Base-by-base conservation (phyloP, 2,113 vertebrate genomes). In the Saguinus midas region DNA sequence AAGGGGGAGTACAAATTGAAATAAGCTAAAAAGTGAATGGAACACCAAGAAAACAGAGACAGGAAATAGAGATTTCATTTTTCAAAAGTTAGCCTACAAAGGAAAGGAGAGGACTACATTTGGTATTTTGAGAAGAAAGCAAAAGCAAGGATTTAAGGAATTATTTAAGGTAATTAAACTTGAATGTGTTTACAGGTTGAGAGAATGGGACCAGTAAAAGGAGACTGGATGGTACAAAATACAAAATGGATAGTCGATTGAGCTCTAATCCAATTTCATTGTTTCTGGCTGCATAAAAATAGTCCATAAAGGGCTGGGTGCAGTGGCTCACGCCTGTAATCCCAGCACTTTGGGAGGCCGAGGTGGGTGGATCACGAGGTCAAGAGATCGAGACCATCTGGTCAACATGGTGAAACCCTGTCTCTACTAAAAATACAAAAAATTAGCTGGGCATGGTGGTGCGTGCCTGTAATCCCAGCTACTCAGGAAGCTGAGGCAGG, bases 201-300 rank as follows among this genome's bases (percentile, higher is more conserved):
- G 70, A 40, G 86, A 95, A 94, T 50, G 40, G 35, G 8, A 81
- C 37, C 23, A 85, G 55, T 43, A 45, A 80, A 48, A 95, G 90
- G 32, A 95, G 58, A 80, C 18, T 45, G 52, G 27, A 87, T 92
- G 72, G 86, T 82, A 52, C 16, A 45, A 92, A 95, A 92, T 80
- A 52, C 27, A 90, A 57, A 95, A 73, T 40, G 25, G 50, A 75
- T 72, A 93, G 80, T 0, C 75, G 37, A 85, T 43, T 79, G 68
- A 86, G 79, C 10, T 89, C 90, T 80, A 94, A 86, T 87, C 14
- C 16, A 23, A 84, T 72, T 96, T 96, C 43, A 89, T 75, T 76
- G 82, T 87, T 87, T 96, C 52, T 82, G 35, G 50, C 27, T 66
- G 14, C n/a, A 76, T 86, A 32, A 94, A 80, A 95, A 64, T 61